Evolutionary conservation across 2,113 vertebrate genomes (phyloP), one percentile per base, ranked within the genome.

Genomic region (Steatornis caripensis): DNA sequence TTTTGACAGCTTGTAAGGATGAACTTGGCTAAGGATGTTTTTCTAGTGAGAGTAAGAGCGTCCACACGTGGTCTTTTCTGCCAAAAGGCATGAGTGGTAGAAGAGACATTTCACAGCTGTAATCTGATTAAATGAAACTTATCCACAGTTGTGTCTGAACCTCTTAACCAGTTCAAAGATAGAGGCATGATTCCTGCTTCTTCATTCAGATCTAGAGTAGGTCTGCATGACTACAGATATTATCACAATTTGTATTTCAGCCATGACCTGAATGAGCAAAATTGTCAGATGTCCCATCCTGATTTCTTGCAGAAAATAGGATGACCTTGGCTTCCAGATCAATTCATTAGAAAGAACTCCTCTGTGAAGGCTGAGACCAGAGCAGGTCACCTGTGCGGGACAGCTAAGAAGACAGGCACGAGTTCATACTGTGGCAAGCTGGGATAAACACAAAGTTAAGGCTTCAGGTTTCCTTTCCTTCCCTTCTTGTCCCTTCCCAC

Each of bases 101-200:
- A 90, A 77, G 55, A 94, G 72, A 94, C 36, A 78, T 81, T 95
- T 87, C 60, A 76, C 69, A 84, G 64, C 86, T 90, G 60, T 74
- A 22, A 86, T 87, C 82, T 81, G 88, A 94, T 96, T 91, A 96
- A 69, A 76, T 76, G 5, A 85, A 85, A 27, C 36, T 78, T 90
- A 86, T 68, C 92, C n/a, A 11, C 48, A 74, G 51, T 18, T 70
- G 24, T 76, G 55, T 76, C 66, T 85, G 51, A 65, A 34, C 30
- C 19, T 89, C 36, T 62, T 64, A 87, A 34, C n/a, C n/a, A 55
- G 5, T 55, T 75, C 68, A 81, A 48, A 89, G 82, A 34, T 43
- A 84, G 60, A 76, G 39, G 39, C 13, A 3, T 93, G 85, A 70
- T 87, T 91, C 43, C 24, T 66, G n/a, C 29, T 32, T 55, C 64